Evolutionary conservation across 2,888 invertebrate species (phyloP), one percentile per base, ranked within the genome.

Genomic region (Laspeyria flexula): DNA sequence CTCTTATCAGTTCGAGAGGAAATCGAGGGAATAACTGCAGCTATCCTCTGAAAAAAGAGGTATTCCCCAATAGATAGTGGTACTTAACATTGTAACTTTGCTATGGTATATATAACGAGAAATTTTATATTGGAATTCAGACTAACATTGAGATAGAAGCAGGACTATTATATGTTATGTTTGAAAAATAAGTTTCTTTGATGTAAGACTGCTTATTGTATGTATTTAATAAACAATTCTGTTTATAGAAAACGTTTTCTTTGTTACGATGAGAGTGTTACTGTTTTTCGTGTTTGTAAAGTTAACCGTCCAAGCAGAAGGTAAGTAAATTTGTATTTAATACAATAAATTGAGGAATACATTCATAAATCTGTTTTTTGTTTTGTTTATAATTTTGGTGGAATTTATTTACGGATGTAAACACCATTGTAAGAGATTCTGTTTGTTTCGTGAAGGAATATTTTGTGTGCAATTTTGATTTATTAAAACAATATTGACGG

Each of bases 291-390:
- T 45, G 2, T 38, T 66, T 39, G 34, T 58, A n/a, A 54, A 48
- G 39, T 41, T 64, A 23, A 39, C 18, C 1, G 60, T 60, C 10
- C 42, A 53, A 0, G 65, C 50, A 0, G 42, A 46, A 45, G 64
- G 65, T 65, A 37, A 54, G 56, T 44, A 4, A 16, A 9, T 38
- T 18, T 15, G 10, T 16, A 16, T 5, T 25, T 9, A 34, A 27
- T 3, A 7, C 9, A 15, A 15, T 33, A 18, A 18, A 18, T 18
- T 18, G 18, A 18, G 5, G n/a, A n/a, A n/a, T n/a, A n/a, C n/a
- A n/a, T n/a, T n/a, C n/a, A n/a, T n/a, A n/a, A n/a, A n/a, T n/a
- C n/a, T n/a, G n/a, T n/a, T n/a, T n/a, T n/a, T n/a, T n/a, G n/a
- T n/a, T n/a, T n/a, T n/a, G n/a, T n/a, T n/a, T n/a, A n/a, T n/a